Evolutionary conservation across 2,797 vertebrate species (phyloP), one percentile per base, ranked within the genome.

Genomic region (Syncerus caffer): DNA sequence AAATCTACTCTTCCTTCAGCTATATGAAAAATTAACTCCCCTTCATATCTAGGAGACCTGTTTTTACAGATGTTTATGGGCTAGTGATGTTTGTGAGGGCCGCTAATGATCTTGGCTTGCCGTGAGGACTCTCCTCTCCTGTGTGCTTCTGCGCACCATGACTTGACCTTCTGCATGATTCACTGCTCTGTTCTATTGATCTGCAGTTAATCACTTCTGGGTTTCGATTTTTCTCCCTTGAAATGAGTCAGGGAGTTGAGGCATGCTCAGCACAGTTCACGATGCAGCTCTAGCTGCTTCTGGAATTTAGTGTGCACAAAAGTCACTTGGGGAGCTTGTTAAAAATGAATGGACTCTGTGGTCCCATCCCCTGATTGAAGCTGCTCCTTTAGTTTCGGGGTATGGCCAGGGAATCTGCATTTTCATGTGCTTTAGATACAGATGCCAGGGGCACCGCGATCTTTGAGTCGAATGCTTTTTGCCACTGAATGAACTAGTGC

Each of bases 161-260:
- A 2, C n/a, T n/a, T 85, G 93, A 86, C 96, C 87, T 82, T 90
- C 85, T 17, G 84, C 4, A 0, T 25, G 60, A 85, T 38, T 83
- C 85, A 51, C 57, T 51, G 86, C 88, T 96, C 71, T 95, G 4
- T 94, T 90, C 85, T 76, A 89, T 93, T 91, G 93, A 95, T 97
- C 95, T 96, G 84, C 38, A 57, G 58, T 88, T 97, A 93, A 96
- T 90, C 87, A 57, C 89, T 95, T 95, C 82, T 82, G 51, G 25
- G 29, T 74, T 96, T 97, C 2, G 57, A 96, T 96, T 97, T 90
- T 86, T 89, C 53, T 51, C 38, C 50, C 7, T 19, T 80, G 85
- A 67, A 97, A 82, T n/a, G 93, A 93, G 47, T 71, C 11, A 3
- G 76, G 60, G 84, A 92, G 55, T 92, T 78, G 51, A 58, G 60